Base-by-base conservation (phyloP, 1,140 invertebrate genomes). In the Zaprionus ghesquierei region DNA sequence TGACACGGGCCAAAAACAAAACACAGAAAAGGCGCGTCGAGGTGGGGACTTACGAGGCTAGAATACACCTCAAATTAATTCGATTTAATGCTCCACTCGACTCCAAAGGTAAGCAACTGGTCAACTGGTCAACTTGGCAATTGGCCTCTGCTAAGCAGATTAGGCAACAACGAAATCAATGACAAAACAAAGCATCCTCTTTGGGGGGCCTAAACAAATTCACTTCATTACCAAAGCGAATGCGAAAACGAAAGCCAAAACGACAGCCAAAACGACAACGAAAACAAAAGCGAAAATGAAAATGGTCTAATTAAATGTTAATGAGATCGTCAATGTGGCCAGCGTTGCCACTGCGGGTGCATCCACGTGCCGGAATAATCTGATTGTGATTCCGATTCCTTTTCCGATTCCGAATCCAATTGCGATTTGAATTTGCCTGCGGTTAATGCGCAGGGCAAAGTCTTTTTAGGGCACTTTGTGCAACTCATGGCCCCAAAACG, bases 281-380 rank as follows among this genome's bases (percentile, higher is more conserved):
- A 60, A 60, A 6, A 31, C 12, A 13, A 61, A 51, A 62, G 3
- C 10, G 33, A 25, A 25, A 54, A 77, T 65, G 60, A 71, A 81
- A 86, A 81, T 82, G 78, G 64, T 69, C 63, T 86, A 86, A 86
- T 86, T 86, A 86, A 86, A 87, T 86, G 82, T 79, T 86, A 87
- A 81, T 77, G 78, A 81, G 68, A 60, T 81, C 56, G 55, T 78
- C 62, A 49, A 27, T 54, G 54, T 72, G 33, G 38, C 15, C 46
- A 54, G 31, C 15, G 54, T 29, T n/a, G 63, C 27, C 38, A 38
- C 35, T n/a, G 35, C 35, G 35, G 35, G 6, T 41, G 35, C 35
- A 41, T 41, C 35, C 35, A 41, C 35, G 46, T 61, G 55, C 15
- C 23, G 33, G n/a, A 23, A 38, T 20, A 65, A 71, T 63, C 22